Base-by-base conservation (phyloP, 1,140 invertebrate species). In the Magallana angulata region DNA sequence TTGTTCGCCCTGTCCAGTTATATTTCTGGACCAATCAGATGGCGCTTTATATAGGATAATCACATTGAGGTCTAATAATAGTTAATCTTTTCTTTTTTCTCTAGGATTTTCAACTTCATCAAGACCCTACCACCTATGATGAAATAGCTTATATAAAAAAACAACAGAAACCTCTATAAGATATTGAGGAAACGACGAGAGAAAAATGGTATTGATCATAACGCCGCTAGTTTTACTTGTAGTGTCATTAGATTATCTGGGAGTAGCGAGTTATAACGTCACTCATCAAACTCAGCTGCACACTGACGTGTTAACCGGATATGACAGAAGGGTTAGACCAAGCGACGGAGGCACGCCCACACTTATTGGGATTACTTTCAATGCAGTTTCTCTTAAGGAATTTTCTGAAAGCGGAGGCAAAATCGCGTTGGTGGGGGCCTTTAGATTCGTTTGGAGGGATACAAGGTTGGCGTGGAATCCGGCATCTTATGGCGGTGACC, bases 391-490 rank as follows among this genome's bases (percentile, higher is more conserved):
- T 36, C 81, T 88, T 4, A 80, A 84, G 68, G 81, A 68, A 18
- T 76, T 88, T 68, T 84, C 85, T 48, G 87, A 88, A 58, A 84
- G 59, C n/a, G 58, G 18, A 7, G 64, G 84, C 12, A 36, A 18
- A 83, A 83, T 88, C 76, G 18, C 84, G 7, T 14, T 88, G 6
- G 57, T 60, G 16, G 87, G 87, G 9, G 64, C 64, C n/a, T 83
- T 88, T 11, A 48, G 30, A n/a, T 57, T 88, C 5, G 12, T 1
- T 4, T 88, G 87, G 87, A 57, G 0, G 11, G 87, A 88, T 56
- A 24, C 59, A 1, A 60, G 84, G 14, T 30, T 82, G 14, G 6
- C 24, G 24, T 88, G 87, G 87, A 30, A 85, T 36, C 85, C 84
- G 9, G n/a, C 7, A 3, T 58, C 24, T 7, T 88, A 85, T 14